Base-by-base conservation (phyloP, 2,797 vertebrate species). In the Neostethus bicornis region DNA sequence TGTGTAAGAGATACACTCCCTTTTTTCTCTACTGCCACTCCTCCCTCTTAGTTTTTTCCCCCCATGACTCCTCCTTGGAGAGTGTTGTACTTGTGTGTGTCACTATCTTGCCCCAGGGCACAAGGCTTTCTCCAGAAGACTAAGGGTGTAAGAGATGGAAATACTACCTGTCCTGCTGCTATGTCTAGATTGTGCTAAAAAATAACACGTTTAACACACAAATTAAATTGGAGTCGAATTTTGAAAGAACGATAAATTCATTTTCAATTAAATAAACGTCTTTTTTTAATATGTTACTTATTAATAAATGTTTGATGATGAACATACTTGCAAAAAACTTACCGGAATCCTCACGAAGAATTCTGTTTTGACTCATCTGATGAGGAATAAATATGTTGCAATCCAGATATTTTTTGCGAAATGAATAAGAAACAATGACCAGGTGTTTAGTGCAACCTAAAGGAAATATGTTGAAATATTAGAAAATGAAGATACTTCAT, bases 21-120 rank as follows among this genome's bases (percentile, higher is more conserved):
- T 79, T 78, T n/a, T 79, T 82, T 70, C 74, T 80, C 70, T 60
- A 1, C 9, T 62, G 45, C 77, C 57, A 66, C 76, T 70, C 82
- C 75, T 70, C 71, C 60, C 56, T 65, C 71, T 52, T 67, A 19
- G 46, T 24, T 32, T 44, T 59, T 64, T 69, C 62, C 75, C 80
- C 75, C 80, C 67, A 51, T 76, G 81, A 81, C 87, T 89, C 87
- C 85, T 87, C 85, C 85, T 87, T 77, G 67, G 75, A 69, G 52
- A 19, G 41, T 55, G 46, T 53, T 10, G n/a, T 57, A 52, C 46
- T 60, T 57, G 50, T 64, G 37, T 53, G 60, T 74, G 60, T 66
- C 61, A 75, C 59, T 69, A 24, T 79, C 28, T 75, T 70, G 61
- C 75, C 82, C 57, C 4, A 0, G 63, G 82, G 77, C 21, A 6